These are phyloP conservation scores for Pelochelys cantorii DNA, from an alignment of 2,797 vertebrate species.

Conservation along the genomic window DNA sequence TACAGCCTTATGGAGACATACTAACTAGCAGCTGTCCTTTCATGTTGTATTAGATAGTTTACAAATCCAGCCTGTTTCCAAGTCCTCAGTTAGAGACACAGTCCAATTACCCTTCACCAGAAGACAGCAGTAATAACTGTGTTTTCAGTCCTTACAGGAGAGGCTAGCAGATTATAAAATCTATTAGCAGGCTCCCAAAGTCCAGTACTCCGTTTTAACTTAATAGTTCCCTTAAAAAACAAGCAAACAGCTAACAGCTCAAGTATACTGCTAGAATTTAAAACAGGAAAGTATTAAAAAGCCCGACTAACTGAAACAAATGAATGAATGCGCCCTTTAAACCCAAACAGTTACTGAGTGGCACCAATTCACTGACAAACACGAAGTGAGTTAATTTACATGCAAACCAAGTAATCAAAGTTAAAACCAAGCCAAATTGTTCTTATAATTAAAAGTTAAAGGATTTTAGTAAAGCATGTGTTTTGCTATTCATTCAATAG, in stretches of 20 bases:
- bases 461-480: not conserved
- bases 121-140: not conserved
- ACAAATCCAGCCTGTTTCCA: not conserved
- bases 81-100: not conserved
- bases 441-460: slow-evolving; percentile 1
- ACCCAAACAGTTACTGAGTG: slow-evolving; percentile 48
- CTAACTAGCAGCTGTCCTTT: not conserved
- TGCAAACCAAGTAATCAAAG: not conserved
- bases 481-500: slow-evolving; percentile 17
- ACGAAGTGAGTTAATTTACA: not conserved
- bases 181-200: not conserved
- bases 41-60: not conserved
- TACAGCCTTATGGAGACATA: not conserved
- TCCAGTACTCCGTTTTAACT: not conserved
- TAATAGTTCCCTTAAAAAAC: not conserved
- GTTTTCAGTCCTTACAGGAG: not conserved
- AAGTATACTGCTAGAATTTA: not conserved
- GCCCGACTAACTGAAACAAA: not conserved
- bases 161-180: fast-evolving
- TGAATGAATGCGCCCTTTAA: slow-evolving; percentile 46
- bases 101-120: not conserved
- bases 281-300: not conserved
- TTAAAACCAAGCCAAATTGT: slow-evolving; percentile 1
- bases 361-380: slow-evolving; percentile 65
- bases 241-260: not conserved